Evolutionary conservation across 1,140 invertebrate genomes (phyloP).

Genomic region (Drosophila kohkoa): DNA sequence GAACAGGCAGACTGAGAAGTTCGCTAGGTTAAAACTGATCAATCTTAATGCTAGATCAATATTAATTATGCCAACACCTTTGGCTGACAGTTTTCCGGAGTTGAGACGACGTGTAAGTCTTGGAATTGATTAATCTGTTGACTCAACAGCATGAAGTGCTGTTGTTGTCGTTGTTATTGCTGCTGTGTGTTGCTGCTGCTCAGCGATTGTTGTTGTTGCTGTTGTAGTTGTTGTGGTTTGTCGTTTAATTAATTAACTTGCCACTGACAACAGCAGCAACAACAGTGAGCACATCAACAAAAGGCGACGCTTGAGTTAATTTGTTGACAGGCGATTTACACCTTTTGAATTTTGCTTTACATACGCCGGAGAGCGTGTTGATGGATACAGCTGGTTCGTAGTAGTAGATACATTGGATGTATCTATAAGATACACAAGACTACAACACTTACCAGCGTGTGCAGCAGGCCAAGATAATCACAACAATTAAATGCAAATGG

Average conservation of each 20-base stretch:
- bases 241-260: conserved; percentile 80
- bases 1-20: background rate
- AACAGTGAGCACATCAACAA: conserved; percentile 22
- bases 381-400: conserved; percentile 47
- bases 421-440: conserved; percentile 33
- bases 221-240: conserved; percentile 57
- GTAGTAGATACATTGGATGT: conserved; percentile 21
- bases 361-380: conserved; percentile 55
- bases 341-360: conserved; percentile 64
- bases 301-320: conserved; percentile 69
- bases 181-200: conserved; percentile 51
- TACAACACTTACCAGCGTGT: conserved; percentile 77
- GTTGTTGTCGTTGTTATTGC: conserved; percentile 16
- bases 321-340: conserved; percentile 78
- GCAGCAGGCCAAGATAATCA: conserved; percentile 84
- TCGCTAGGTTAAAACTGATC: conserved; percentile 33
- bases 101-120: conserved; percentile 40
- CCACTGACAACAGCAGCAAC: conserved; percentile 46
- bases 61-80: conserved; percentile 80
- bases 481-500: conserved; percentile 84
- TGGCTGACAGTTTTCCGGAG: conserved; percentile 58
- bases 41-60: conserved; percentile 67
- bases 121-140: conserved; percentile 76
- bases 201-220: conserved; percentile 26
- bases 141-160: conserved; percentile 50